phyloP scores from a whole-genome alignment of 2,888 invertebrate genomes.

The Omphaloscelis lunosa region DNA sequence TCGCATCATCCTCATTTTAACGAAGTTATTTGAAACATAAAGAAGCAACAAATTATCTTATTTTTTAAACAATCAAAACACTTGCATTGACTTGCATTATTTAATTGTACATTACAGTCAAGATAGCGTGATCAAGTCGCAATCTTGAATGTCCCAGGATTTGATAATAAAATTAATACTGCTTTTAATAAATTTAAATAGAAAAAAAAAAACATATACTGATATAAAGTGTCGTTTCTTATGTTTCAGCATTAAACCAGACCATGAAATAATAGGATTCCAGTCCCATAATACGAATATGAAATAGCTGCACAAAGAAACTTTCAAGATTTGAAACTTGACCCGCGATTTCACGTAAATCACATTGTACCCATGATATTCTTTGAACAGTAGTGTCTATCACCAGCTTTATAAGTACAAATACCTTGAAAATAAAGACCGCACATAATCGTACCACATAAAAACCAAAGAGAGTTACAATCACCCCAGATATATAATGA shows the following conservation, averaged over 20 bases:
- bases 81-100: constrained; percentile 69
- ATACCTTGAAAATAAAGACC: constrained; percentile 28
- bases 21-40: constrained; percentile 30
- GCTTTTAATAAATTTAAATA: not conserved
- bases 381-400: constrained; percentile 47
- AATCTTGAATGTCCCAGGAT: constrained; percentile 19
- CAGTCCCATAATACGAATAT: constrained; percentile 8
- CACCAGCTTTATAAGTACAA: constrained; percentile 48
- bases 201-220: constrained; percentile 3
- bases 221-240: not conserved
- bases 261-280: not conserved
- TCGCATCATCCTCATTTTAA: constrained; percentile 30
- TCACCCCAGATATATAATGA: not conserved
- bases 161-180: constrained; percentile 18
- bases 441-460: constrained; percentile 28
- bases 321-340: constrained; percentile 13
- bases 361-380: constrained; percentile 35
- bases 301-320: constrained; percentile 16
- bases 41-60: constrained; percentile 61
- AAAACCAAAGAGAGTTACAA: constrained; percentile 26
- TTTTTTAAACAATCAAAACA: constrained; percentile 60
- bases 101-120: constrained; percentile 40
- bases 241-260: not conserved
- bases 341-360: constrained; percentile 13
- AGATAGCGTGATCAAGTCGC: constrained; percentile 14